Evolutionary conservation across 53 echinoderm and acorn worm species (phyloP).

Genomic region (Patiria pectinifera): DNA sequence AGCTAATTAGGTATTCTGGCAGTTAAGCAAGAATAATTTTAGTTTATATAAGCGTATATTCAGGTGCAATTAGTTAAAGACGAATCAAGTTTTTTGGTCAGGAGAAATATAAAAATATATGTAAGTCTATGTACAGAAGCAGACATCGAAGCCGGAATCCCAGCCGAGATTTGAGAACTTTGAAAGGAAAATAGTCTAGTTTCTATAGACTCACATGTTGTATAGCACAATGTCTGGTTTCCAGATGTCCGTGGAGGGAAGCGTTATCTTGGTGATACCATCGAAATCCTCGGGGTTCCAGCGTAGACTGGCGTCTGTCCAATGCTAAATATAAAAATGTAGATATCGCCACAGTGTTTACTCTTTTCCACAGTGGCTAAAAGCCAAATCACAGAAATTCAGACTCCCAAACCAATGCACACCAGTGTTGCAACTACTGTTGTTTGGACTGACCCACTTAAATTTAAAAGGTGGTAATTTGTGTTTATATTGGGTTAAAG

Average conservation of each 20-base stretch:
- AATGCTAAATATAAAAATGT: constrained; percentile 53
- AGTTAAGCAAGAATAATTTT: no score
- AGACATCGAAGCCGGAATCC: not conserved
- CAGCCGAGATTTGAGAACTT: not conserved
- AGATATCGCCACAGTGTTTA: not conserved
- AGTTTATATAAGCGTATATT: no score
- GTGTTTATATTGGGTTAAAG: not conserved
- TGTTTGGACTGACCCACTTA: not conserved
- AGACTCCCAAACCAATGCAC: not conserved
- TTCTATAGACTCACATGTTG: constrained; percentile 80
- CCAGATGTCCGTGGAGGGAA: constrained; percentile 87
- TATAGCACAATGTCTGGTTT: constrained; percentile 92
- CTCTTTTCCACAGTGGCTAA: not conserved
- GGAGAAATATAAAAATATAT: no score
- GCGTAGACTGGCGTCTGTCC: constrained; percentile 80
- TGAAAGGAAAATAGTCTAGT: not conserved
- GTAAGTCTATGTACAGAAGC: no score
- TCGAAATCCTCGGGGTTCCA: constrained; percentile 87
- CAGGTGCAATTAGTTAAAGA: no score
- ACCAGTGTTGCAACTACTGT: not conserved
- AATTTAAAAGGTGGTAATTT: not conserved
- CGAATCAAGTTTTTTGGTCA: no score
- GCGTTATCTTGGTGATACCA: constrained; percentile 75
- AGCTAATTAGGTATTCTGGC: no score
- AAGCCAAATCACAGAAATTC: not conserved